Base-by-base conservation (phyloP, 2,113 vertebrate genomes). In the Motacilla alba region DNA sequence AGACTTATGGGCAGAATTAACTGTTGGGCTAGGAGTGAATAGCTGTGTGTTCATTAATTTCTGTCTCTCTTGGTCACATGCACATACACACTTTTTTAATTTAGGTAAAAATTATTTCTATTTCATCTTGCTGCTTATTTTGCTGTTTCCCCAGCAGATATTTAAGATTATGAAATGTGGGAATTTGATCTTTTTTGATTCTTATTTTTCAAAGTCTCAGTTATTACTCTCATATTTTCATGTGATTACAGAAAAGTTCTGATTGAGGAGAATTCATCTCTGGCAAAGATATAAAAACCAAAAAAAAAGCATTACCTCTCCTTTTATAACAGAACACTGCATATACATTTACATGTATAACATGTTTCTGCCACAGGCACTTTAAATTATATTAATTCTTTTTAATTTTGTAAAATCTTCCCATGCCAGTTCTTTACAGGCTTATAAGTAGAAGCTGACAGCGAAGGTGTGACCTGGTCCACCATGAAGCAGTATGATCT, bases 1-100 rank as follows among this genome's bases (percentile, higher is more conserved):
- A 88, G 78, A 58, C 68, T 90, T 74, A 86, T 31, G 16, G 17
- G 12, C 7, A 90, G 72, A 90, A 92, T 86, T 66, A 66, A 31
- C 19, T 88, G 11, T 35, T 88, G 28, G 23, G 14, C 1, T 8
- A 53, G 18, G 46, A 69, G 64, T 50, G 67, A 88, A 39, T 17
- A 83, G 11, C 16, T 63, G 7, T 33, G 15, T 4, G 21, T 52
- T 94, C 7, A 4, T 82, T 83, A 87, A 66, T 64, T 79, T 96
- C 44, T 84, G 9, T 84, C 47, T 87, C 35, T 76, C 14, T 79
- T 69, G 9, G 49, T 79, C 22, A 27, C 20, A 47, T 24, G 7
- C 19, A 37, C n/a, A 49, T 12, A 28, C 6, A 44, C 12, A 9
- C 3, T 44, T 83, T 88, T 91, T 76, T 30, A 24, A 3, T 76